Percentiles rank a stretch among this genome's conserved stretches.
These are phyloP conservation scores for Panagrolaimus sp. DNA, from an alignment of 1,140 invertebrate genomes.

Conservation along the genomic window DNA sequence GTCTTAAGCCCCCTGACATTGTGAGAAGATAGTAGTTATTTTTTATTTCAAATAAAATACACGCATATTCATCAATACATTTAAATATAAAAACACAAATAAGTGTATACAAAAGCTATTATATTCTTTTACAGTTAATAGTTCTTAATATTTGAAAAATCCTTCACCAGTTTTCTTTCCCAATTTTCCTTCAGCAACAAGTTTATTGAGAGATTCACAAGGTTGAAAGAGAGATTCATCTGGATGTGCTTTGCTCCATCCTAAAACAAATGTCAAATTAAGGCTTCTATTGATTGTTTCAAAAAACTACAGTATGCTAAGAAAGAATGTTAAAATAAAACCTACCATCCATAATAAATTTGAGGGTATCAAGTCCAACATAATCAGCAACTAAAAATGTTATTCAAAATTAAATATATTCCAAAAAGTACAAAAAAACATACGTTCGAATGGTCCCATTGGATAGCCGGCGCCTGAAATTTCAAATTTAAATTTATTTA, in stretches of 20 bases:
- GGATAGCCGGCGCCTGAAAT: constrained; percentile 63
- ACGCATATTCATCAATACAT: too few relatives aligned
- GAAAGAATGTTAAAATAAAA: not conserved
- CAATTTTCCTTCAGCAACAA: constrained; percentile 74
- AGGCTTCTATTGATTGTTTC: too few relatives aligned
- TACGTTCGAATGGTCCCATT: constrained; percentile 61
- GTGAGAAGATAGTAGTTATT: too few relatives aligned
- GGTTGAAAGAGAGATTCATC: constrained; percentile 68
- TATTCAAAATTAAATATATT: too few relatives aligned
- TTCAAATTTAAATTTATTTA: too few relatives aligned
- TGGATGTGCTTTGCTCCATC: constrained; percentile 71
- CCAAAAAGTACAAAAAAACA: too few relatives aligned
- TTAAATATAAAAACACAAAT: too few relatives aligned
- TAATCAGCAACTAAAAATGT: constrained; percentile 62
- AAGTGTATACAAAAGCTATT: too few relatives aligned
- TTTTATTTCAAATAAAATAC: too few relatives aligned
- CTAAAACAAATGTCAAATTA: not conserved
- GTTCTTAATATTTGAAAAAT: constrained; percentile 70
- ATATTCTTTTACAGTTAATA: too few relatives aligned
- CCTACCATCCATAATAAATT: constrained; percentile 63
- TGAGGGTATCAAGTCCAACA: constrained; percentile 63
- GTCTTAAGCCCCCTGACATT: too few relatives aligned
- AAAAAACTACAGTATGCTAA: not conserved
- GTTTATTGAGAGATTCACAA: constrained; percentile 66
- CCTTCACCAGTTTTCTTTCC: constrained; percentile 78